Percentiles rank a stretch among this genome's conserved stretches.
phyloP scores from a whole-genome alignment of 1,140 invertebrate species.

The Drosophila obscura region DNA sequence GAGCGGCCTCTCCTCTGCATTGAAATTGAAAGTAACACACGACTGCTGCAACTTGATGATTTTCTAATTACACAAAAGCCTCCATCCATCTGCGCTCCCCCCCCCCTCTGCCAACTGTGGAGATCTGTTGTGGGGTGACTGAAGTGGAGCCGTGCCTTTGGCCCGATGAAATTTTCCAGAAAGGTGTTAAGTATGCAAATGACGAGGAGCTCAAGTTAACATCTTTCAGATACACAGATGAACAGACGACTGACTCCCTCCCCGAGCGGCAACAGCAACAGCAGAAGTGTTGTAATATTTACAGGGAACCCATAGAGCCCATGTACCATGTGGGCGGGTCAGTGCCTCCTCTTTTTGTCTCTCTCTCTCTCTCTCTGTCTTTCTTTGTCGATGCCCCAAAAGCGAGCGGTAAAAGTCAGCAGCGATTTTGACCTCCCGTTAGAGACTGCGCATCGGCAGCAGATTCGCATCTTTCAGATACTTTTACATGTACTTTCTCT shows the following conservation, averaged over 20 bases:
- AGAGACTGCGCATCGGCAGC: conserved; percentile 33
- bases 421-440: conserved; percentile 45
- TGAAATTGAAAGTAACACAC: conserved; percentile 53
- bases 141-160: conserved; percentile 19
- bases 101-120: too few relatives aligned
- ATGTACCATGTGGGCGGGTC: conserved; percentile 42
- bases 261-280: not conserved
- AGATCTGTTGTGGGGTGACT: conserved; percentile 21
- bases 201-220: conserved; percentile 43
- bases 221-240: not conserved
- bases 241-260: too few relatives aligned
- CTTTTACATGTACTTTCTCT: conserved; percentile 56
- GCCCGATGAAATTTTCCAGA: conserved; percentile 32
- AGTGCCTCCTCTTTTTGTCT: not conserved
- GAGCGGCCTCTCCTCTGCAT: conserved; percentile 5
- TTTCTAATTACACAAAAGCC: conserved; percentile 53
- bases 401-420: conserved; percentile 49
- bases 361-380: not conserved
- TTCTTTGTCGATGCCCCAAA: conserved; percentile 17
- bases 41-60: conserved; percentile 52
- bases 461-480: conserved; percentile 55
- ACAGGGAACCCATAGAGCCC: conserved; percentile 27
- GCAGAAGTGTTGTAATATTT: conserved; percentile 49
- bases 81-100: too few relatives aligned
- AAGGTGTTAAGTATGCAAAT: conserved; percentile 56